phyloP scores from a whole-genome alignment of 2,113 vertebrate species.

The Propithecus coquereli region DNA sequence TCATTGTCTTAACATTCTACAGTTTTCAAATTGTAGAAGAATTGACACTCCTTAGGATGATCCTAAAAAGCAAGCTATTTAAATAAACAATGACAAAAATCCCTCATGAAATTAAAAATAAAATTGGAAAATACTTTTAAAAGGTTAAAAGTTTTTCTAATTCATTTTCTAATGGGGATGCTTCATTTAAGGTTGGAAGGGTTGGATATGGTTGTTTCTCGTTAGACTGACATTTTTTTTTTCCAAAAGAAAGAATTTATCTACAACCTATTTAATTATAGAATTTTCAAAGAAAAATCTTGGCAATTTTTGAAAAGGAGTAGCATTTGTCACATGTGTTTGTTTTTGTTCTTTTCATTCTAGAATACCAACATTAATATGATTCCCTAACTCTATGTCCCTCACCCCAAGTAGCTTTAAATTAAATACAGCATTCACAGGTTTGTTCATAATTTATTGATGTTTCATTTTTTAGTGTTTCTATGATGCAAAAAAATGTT shows the following conservation, averaged over 20 bases:
- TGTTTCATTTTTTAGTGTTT: conserved; percentile 2
- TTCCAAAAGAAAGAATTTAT: neutral
- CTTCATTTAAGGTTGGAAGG: neutral
- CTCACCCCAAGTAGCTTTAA: neutral
- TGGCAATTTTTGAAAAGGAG: conserved; percentile 19
- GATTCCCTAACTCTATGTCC: neutral
- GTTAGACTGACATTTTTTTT: neutral
- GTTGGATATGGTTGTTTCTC: neutral
- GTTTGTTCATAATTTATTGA: neutral
- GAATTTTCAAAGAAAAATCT: neutral
- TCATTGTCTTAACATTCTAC: neutral
- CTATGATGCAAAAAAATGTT: neutral
- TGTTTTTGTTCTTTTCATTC: neutral
- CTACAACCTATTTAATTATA: neutral
- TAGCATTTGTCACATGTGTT: neutral
- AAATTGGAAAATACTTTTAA: neutral
- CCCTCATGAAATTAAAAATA: neutral
- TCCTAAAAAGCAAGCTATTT: neutral
- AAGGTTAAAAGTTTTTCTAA: neutral
- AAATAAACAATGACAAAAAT: conserved; percentile 31
- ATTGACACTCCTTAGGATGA: neutral
- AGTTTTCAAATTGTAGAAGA: neutral
- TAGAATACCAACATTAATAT: neutral
- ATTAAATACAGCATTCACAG: neutral
- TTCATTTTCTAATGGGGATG: neutral